Evolutionary conservation across 2,113 vertebrate genomes (phyloP).

Genomic region (Lasiurus borealis): DNA sequence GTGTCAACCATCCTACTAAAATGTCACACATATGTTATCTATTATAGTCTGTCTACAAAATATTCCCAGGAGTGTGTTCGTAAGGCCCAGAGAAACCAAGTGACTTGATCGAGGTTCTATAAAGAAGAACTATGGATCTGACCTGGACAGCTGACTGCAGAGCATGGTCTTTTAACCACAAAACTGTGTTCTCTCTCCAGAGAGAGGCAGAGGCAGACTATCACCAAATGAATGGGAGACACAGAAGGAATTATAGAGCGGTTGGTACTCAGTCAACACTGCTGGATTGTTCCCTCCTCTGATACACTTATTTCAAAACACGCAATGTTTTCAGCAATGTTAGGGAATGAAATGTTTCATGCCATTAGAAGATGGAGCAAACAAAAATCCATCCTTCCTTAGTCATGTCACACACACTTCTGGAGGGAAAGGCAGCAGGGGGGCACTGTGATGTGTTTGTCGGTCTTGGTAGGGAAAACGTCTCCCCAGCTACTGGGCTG

Average conservation of each 20-base stretch:
- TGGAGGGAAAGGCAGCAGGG: not conserved
- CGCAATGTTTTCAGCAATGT: not conserved
- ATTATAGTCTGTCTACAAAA: not conserved
- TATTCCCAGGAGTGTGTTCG: not conserved
- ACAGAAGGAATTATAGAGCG: not conserved
- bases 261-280: not conserved
- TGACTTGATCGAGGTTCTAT: not conserved
- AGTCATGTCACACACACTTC: not conserved
- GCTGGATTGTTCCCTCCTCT: not conserved
- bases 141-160: not conserved
- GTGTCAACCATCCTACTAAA: not conserved
- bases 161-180: not conserved
- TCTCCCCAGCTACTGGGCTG: not conserved
- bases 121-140: not conserved
- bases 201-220: not conserved
- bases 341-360: not conserved
- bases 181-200: not conserved
- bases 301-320: not conserved
- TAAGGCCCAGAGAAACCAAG: not conserved
- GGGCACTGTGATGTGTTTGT: accelerated
- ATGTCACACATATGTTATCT: not conserved
- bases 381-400: not conserved
- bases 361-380: not conserved
- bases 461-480: not conserved
- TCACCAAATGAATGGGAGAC: not conserved